Evolutionary conservation across 2,888 invertebrate genomes (phyloP), one percentile per base, ranked within the genome.

Genomic region (Heterodera filipjevi): DNA sequence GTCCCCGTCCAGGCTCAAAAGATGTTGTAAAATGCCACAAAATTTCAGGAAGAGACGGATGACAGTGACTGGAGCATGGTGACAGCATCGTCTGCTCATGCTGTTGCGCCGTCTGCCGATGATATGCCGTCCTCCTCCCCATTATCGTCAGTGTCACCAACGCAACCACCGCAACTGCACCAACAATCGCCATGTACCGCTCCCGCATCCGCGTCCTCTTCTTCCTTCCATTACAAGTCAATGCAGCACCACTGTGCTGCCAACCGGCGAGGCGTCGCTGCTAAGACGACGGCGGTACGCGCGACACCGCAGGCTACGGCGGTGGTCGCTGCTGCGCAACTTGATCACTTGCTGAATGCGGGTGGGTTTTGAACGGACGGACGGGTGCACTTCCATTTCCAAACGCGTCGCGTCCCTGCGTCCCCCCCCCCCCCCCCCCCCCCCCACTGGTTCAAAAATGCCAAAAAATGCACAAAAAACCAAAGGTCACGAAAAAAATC

Each of bases 31-130:
- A 39, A 39, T 39, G 39, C 8, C 49, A 49, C 16, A 22, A 53
- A n/a, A 19, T 77, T 84, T 73, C 39, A 59, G 59, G 78, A 87
- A 86, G 87, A 87, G 74, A 87, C 87, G 6, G 86, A 87, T 73
- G 87, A 87, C 44, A 86, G 86, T 46, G 87, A 87, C 33, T 66
- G 85, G 32, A 75, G 59, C 19, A 49, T 66, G 77, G 76, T 32
- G 80, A 1, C 27, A 6, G 6, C n/a, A 6, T 1, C 59, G 2
- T 59, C 59, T 12, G 59, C 27, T 10, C 8, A 8, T 14, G 33
- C 35, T 22, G 39, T 10, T 12, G 39, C 39, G 39, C 8, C 39
- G 39, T 6, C 39, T 39, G 39, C 39, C 66, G 79, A 76, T 27
- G 80, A n/a, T n/a, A n/a, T 77, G 59, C 76, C 76, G 16, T 76